Base-by-base conservation (phyloP, 92 coral and sea anemone species). In the Palythoa heliodiscus region DNA sequence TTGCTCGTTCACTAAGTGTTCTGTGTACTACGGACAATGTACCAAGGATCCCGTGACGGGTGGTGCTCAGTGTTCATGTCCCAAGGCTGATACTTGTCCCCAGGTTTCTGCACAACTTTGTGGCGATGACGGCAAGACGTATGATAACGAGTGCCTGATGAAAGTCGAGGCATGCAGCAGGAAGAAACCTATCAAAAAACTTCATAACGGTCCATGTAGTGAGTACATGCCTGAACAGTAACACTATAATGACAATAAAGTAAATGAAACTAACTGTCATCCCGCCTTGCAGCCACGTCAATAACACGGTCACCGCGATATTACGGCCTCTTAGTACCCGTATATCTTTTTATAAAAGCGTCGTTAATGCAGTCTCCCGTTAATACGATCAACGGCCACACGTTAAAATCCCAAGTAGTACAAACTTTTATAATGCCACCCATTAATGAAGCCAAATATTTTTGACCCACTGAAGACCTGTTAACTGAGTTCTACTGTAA, bases 191-290 rank as follows among this genome's bases (percentile, higher is more conserved):
- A 84, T 94, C 13, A 87, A 90, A 64, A 70, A 83, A 61, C 82
- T 79, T 20, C 83, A 77, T 4, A 88, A 79, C 61, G 97, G 97
- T 54, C 89, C 68, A 4, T 96, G 99, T 71, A 91, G 99, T 96
- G 88, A 94, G 98, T 87, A 63, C 10, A 19, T 47, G n/a, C 37
- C 39, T 53, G 55, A 6, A 6, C 14, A 53, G 10, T 78, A 7
- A 22, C 24, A 64, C 20, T 63, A 0, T 43, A 80, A 68, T 23
- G 23, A 68, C 3, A 0, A 1, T 67, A 22, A 67, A 10, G 16
- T 11, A 10, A n/a, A 24, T 24, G 71, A 63, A 3, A 16, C 20
- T 63, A 24, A 63, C 9, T 1, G 11, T 63, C 9, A 20, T 63
- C 35, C 35, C 35, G 35, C 35, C 35, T 29, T 29, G 1, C 35